These are phyloP conservation scores for Loris lydekkerianus DNA, from an alignment of 2,797 vertebrate genomes.

Conservation along the genomic window DNA sequence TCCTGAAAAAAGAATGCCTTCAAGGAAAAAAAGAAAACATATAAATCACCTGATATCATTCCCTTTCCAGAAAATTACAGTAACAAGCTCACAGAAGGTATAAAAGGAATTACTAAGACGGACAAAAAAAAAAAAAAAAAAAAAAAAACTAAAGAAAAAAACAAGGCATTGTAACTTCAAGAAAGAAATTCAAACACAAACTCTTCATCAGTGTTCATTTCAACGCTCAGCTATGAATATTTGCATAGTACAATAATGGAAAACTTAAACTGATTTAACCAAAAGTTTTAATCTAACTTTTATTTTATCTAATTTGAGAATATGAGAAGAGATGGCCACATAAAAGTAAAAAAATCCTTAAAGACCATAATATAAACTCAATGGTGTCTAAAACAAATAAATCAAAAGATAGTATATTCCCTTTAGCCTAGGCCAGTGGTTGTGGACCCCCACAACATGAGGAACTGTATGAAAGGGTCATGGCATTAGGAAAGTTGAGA, in stretches of 20 bases:
- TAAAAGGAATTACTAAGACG: background rate
- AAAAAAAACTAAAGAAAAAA: slow-evolving; percentile 15
- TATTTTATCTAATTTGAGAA: background rate
- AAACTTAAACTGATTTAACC: background rate
- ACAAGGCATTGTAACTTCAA: slow-evolving; percentile 23
- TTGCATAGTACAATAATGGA: background rate
- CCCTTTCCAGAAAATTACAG: background rate
- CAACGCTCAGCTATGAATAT: background rate
- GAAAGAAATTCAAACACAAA: slow-evolving; percentile 5
- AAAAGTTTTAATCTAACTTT: background rate
- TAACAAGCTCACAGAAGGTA: slow-evolving; percentile 15
- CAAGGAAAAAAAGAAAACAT: background rate
- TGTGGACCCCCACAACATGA: too few species aligned
- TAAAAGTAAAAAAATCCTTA: slow-evolving; percentile 6
- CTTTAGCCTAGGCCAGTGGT: too few species aligned
- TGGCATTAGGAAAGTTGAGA: too few species aligned
- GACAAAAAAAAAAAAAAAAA: background rate
- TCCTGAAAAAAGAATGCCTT: slow-evolving; percentile 12
- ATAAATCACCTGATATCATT: background rate
- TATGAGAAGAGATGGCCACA: background rate
- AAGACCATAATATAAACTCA: slow-evolving; percentile 14
- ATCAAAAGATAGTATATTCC: background rate
- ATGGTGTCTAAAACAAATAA: slow-evolving; percentile 45
- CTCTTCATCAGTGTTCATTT: background rate
- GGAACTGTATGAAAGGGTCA: too few species aligned